Conservation (phyloP, 2,797 vertebrate genomes). For the Diceros bicornis region DNA sequence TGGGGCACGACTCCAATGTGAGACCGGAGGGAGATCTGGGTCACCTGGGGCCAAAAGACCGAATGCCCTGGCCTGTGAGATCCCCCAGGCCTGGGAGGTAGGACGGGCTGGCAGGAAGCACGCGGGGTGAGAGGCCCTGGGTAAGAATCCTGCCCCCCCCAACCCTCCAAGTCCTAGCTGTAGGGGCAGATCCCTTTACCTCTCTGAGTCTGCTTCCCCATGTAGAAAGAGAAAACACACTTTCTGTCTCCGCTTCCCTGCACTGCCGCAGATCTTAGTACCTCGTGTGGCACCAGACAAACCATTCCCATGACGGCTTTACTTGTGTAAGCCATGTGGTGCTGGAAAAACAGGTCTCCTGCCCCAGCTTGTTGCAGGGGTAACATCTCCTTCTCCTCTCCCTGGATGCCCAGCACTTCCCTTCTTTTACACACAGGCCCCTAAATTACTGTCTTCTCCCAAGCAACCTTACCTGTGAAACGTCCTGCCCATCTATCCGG, state of each 20-base stretch:
- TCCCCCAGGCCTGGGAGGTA: background rate
- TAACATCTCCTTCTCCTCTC: background rate
- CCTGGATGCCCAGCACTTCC: background rate
- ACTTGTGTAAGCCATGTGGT: background rate
- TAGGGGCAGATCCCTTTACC: background rate
- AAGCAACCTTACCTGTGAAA: slow-evolving; percentile 92
- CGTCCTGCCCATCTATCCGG: slow-evolving; percentile 96
- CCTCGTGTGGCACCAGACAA: background rate
- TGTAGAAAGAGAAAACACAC: background rate
- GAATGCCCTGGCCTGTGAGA: background rate
- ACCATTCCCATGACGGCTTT: background rate
- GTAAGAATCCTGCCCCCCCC: background rate
- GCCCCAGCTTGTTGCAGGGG: background rate
- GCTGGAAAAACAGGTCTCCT: background rate
- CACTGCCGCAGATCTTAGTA: background rate
- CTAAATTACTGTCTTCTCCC: background rate
- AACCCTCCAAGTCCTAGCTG: background rate
- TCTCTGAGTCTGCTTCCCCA: background rate
- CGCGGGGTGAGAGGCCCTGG: background rate
- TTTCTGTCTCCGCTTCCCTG: background rate
- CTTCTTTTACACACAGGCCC: background rate
- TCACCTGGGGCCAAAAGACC: slow-evolving; percentile 90
- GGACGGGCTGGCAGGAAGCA: background rate
- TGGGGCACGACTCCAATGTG: slow-evolving; percentile 98
- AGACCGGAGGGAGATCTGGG: slow-evolving; percentile 94